Conservation (phyloP, 2,113 vertebrate species). For the Conger conger region DNA sequence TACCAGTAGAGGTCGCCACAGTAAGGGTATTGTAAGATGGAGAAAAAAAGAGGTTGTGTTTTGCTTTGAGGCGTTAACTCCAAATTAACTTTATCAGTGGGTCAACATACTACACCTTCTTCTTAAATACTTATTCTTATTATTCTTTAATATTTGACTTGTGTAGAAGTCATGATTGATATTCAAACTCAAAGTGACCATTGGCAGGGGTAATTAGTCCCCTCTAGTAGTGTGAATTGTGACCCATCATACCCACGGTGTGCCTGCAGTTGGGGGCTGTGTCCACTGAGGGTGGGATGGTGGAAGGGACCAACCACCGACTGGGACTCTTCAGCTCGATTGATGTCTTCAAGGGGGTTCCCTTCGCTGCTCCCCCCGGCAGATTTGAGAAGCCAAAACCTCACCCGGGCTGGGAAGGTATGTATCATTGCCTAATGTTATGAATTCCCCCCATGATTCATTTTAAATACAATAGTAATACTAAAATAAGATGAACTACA, state of each 20-base stretch:
- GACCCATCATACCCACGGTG: background rate
- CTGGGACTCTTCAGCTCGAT: slow-evolving; percentile 63
- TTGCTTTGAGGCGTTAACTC: background rate
- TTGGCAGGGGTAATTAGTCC: too few relatives aligned
- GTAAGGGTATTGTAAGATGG: background rate
- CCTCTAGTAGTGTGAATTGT: too few relatives aligned
- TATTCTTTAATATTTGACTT: too few relatives aligned
- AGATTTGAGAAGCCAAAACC: slow-evolving; percentile 73
- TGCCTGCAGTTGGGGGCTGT: slow-evolving; percentile 77
- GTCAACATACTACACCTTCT: too few relatives aligned
- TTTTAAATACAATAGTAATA: too few relatives aligned
- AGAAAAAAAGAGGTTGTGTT: background rate
- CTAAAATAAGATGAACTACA: too few relatives aligned
- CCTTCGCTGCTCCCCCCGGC: slow-evolving; percentile 77
- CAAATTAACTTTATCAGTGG: too few relatives aligned
- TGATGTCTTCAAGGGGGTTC: slow-evolving; percentile 84
- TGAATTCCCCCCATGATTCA: too few relatives aligned
- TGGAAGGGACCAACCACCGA: slow-evolving; percentile 71
- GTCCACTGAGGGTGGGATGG: slow-evolving; percentile 76
- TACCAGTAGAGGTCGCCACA: background rate
- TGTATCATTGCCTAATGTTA: background rate
- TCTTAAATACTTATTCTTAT: too few relatives aligned
- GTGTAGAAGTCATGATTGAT: too few relatives aligned
- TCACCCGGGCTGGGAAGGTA: slow-evolving; percentile 86
- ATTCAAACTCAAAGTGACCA: too few relatives aligned